Evolutionary conservation across 2,797 vertebrate species (phyloP).

Genomic region (Channallabes apus): DNA sequence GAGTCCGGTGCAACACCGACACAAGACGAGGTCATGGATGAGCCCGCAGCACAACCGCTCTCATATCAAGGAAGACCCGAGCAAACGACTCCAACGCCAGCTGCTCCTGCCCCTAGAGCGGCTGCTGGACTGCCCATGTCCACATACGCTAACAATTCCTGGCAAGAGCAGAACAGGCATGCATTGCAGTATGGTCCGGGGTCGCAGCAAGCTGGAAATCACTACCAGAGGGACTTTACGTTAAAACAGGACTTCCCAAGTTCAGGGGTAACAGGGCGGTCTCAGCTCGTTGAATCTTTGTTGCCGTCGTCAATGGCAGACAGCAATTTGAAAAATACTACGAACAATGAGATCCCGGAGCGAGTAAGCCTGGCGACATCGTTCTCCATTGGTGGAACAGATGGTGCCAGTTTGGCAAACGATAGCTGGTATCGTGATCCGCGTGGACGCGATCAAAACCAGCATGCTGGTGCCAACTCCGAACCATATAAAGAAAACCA

Average conservation of each 20-base stretch:
- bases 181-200: conserved; percentile 21
- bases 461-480: conserved; percentile 22
- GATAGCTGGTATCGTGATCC: conserved; percentile 68
- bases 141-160: conserved; percentile 32
- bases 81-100: conserved; percentile 4
- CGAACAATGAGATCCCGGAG: conserved; percentile 69
- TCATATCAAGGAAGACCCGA: conserved; percentile 25
- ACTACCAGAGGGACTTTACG: conserved; percentile 28
- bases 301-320: conserved; percentile 12
- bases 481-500: conserved; percentile 45
- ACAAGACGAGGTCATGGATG: conserved; percentile 96
- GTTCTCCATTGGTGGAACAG: conserved; percentile 32
- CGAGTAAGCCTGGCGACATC: conserved; percentile 68
- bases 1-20: conserved; percentile 94
- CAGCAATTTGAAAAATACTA: conserved; percentile 41
- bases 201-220: conserved; percentile 15
- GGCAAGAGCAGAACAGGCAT: conserved; percentile 38
- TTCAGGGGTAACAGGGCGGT: conserved; percentile 5
- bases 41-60: conserved; percentile 70
- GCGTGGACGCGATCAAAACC: conserved; percentile 63
- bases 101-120: background rate
- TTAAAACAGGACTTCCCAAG: conserved; percentile 17
- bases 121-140: background rate
- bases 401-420: conserved; percentile 57
- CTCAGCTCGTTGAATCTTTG: conserved; percentile 31